Conservation (phyloP, 1,140 invertebrate species). For the Bombus fervidus region DNA sequence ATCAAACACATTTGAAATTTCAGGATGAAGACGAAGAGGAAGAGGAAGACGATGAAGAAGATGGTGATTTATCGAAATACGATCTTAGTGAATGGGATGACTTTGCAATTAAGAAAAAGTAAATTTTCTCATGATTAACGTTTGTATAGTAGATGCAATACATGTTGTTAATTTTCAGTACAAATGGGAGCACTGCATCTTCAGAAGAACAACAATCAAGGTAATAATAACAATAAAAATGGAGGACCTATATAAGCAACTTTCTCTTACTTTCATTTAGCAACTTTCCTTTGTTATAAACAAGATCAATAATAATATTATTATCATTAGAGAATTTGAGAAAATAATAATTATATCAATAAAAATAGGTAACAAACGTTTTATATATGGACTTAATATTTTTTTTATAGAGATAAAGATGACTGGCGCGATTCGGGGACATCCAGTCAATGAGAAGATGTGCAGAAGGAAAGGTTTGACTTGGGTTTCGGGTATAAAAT, state of each 20-base stretch:
- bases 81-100: slow-evolving; percentile 89
- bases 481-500: slow-evolving; percentile 74
- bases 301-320: slow-evolving; percentile 2
- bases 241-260: slow-evolving; percentile 3
- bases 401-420: slow-evolving; percentile 71
- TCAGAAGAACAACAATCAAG: slow-evolving; percentile 73
- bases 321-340: slow-evolving; percentile 12
- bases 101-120: slow-evolving; percentile 80
- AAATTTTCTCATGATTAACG: slow-evolving; percentile 22
- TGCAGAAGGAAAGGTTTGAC: slow-evolving; percentile 73
- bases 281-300: neutral
- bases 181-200: slow-evolving; percentile 71
- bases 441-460: slow-evolving; percentile 69
- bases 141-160: slow-evolving; percentile 13
- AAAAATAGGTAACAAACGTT: slow-evolving; percentile 27
- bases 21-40: slow-evolving; percentile 77
- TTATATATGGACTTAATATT: slow-evolving; percentile 8
- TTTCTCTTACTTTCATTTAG: too few relatives aligned
- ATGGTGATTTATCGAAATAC: slow-evolving; percentile 92
- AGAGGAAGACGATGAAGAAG: slow-evolving; percentile 86
- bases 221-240: slow-evolving; percentile 67
- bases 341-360: neutral
- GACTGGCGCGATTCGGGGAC: slow-evolving; percentile 71
- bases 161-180: slow-evolving; percentile 69
- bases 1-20: slow-evolving; percentile 22